Percentiles rank a stretch among this genome's conserved stretches.
These are phyloP conservation scores for Brachionus sp. DNA, from an alignment of 1,140 invertebrate genomes.

Conservation along the genomic window DNA sequence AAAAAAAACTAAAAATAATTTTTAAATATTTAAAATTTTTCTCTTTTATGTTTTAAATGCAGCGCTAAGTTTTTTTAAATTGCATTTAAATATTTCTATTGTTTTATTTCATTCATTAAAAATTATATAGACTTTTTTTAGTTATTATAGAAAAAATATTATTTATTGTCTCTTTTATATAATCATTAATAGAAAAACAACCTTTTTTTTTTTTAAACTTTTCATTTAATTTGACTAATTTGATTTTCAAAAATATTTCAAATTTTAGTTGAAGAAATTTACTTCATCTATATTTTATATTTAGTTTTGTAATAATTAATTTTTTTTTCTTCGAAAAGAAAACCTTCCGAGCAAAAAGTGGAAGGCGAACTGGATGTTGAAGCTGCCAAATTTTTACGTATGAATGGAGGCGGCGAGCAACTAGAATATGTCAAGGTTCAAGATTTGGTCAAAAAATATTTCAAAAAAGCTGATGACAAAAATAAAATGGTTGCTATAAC, in stretches of 20 bases:
- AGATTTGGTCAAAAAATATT: conserved; percentile 41
- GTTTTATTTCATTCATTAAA: too few relatives aligned
- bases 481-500: conserved; percentile 21
- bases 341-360: background rate
- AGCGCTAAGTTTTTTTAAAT: too few relatives aligned
- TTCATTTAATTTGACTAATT: background rate
- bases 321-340: background rate
- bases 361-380: conserved; percentile 17
- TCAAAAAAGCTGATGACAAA: conserved; percentile 39
- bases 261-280: background rate
- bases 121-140: too few relatives aligned
- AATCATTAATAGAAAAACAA: too few relatives aligned
- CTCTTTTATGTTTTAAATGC: too few relatives aligned
- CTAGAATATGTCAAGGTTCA: conserved; percentile 34
- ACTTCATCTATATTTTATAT: background rate
- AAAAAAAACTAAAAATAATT: too few relatives aligned
- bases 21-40: too few relatives aligned
- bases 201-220: background rate
- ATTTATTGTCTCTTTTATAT: too few relatives aligned
- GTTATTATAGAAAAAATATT: too few relatives aligned
- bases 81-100: too few relatives aligned
- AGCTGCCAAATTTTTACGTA: background rate
- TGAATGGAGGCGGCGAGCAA: conserved; percentile 35
- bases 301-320: background rate
- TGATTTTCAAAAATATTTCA: background rate